Evolutionary conservation across 1,140 invertebrate genomes (phyloP).

Genomic region (Capitella teleta): DNA sequence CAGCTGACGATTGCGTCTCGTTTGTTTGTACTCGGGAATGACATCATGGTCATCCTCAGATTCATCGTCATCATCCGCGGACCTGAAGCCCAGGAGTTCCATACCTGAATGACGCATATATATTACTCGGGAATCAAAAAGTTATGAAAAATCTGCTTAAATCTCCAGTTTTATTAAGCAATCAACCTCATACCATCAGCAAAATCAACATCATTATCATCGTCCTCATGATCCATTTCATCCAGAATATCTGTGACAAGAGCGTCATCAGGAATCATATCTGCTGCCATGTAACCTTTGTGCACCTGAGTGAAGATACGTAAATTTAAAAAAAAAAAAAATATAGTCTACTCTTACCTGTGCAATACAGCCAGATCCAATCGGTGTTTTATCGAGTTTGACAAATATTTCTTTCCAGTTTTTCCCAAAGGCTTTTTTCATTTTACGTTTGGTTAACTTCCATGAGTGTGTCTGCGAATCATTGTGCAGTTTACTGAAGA

Average conservation of each 20-base stretch:
- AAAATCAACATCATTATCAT: background rate
- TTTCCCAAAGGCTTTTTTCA: conserved; percentile 16
- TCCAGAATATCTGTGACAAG: conserved; percentile 4
- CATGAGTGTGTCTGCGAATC: conserved; percentile 36
- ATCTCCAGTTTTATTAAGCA: too few relatives aligned
- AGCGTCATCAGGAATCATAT: conserved; percentile 11
- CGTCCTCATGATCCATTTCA: conserved; percentile 5
- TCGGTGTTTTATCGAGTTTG: conserved; percentile 32
- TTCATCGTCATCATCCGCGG: too few relatives aligned
- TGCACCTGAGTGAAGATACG: conserved; percentile 33
- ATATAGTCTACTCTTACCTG: conserved; percentile 34
- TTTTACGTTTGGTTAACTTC: conserved; percentile 13
- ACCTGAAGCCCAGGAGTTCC: too few relatives aligned
- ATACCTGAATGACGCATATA: too few relatives aligned
- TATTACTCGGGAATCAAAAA: too few relatives aligned
- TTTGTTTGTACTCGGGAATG: too few relatives aligned
- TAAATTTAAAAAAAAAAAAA: background rate
- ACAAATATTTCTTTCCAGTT: conserved; percentile 17
- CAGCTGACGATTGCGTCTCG: too few relatives aligned
- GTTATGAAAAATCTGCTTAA: too few relatives aligned
- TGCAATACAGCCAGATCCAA: conserved; percentile 48
- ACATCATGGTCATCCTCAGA: too few relatives aligned
- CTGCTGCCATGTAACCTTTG: conserved; percentile 39
- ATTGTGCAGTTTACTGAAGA: conserved; percentile 40
- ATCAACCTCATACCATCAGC: background rate